Evolutionary conservation across 2,113 vertebrate species (phyloP).

Genomic region (Sminthopsis crassicaudata): DNA sequence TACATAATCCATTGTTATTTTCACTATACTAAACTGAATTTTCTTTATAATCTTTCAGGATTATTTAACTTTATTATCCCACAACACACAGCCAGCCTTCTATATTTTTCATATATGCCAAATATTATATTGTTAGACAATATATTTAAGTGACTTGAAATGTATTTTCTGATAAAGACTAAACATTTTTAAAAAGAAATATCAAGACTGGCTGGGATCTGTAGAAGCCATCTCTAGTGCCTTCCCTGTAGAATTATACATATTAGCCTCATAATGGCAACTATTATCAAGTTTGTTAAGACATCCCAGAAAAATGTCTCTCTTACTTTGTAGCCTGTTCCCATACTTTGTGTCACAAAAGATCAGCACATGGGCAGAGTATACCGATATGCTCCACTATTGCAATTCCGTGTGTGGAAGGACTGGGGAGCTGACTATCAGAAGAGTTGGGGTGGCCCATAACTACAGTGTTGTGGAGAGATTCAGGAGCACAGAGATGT

Average conservation of each 20-base stretch:
- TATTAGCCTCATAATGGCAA: neutral
- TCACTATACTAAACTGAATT: constrained; percentile 11
- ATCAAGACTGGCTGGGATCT: neutral
- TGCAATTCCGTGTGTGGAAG: neutral
- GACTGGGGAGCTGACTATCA: neutral
- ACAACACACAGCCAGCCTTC: neutral
- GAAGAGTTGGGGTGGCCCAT: neutral
- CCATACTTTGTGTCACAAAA: neutral
- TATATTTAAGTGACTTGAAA: neutral
- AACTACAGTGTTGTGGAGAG: neutral
- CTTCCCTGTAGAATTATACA: neutral
- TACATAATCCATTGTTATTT: neutral
- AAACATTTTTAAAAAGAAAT: neutral
- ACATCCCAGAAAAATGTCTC: neutral
- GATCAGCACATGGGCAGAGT: neutral
- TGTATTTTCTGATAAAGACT: neutral
- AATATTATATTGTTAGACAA: neutral
- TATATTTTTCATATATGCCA: neutral
- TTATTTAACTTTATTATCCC: neutral
- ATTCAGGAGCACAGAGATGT: neutral
- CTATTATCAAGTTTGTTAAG: neutral
- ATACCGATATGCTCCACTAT: neutral
- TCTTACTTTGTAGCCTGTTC: neutral
- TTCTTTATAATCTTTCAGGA: neutral
- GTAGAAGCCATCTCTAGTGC: neutral